Evolutionary conservation across 1,140 invertebrate genomes (phyloP), one percentile per base, ranked within the genome.

Genomic region (Linepithema humile): DNA sequence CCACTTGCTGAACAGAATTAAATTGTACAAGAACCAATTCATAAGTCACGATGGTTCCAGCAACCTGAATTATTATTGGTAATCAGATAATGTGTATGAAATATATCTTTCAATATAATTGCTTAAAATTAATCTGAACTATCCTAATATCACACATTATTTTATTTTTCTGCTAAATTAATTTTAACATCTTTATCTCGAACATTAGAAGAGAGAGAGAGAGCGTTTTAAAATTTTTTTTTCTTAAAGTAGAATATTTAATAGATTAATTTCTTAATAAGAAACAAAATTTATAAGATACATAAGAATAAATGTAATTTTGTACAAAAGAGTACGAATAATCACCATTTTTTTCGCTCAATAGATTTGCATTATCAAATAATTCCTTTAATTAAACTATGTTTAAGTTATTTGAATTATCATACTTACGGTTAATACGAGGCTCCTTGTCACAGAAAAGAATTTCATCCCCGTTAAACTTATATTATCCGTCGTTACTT

Each of bases 31-130:
- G 91, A 57, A 97, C 96, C 3, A 97, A 92, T 90, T 97, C 96
- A 85, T 97, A 97, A 5, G 96, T 96, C 0, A 96, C 96, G 64
- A 97, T 96, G 3, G 96, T 96, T 57, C 96, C 96, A 57, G 96
- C 96, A 20, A 97, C 95, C 96, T 97, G 89, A 85, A 95, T 95
- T 29, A 55, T n/a, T 3, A 64, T 35, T 32, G 1, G 3, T n/a
- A 50, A 53, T 60, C 15, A 2, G 9, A 26, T 0, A 78, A 26
- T 6, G 0, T n/a, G 10, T 10, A n/a, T 40, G 17, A 53, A 64
- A n/a, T 2, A 26, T 48, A 35, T 59, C 45, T 40, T 3, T 20
- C 50, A 73, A n/a, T 7, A 20, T 40, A 9, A 40, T 29, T n/a
- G n/a, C n/a, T 26, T 40, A 29, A 45, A 38, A 45, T 45, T 17